phyloP scores from a whole-genome alignment of 2,797 vertebrate species.

The Pipistrellus kuhlii region DNA sequence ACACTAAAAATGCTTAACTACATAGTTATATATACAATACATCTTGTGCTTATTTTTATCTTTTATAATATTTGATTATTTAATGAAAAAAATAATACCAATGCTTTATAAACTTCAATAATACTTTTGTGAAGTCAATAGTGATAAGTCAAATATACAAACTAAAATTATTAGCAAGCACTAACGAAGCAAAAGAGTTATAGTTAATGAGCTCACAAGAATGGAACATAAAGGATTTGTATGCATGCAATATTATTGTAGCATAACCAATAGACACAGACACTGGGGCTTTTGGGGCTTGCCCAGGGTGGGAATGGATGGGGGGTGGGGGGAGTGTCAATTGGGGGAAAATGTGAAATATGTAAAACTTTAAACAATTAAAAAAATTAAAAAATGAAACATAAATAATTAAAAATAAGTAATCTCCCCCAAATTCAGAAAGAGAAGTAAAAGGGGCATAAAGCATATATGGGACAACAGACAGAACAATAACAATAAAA shows the following conservation, averaged over 20 bases:
- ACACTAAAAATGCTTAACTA: neutral
- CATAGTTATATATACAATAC: neutral
- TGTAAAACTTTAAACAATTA: no score
- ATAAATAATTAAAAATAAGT: slow-evolving; percentile 35
- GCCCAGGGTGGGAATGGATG: no score
- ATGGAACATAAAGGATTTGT: neutral
- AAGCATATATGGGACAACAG: neutral
- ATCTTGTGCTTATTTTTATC: neutral
- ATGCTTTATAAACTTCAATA: neutral
- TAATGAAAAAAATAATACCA: neutral
- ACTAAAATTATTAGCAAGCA: neutral
- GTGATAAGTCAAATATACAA: neutral
- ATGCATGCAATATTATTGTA: no score
- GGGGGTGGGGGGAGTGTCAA: no score
- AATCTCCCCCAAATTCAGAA: neutral
- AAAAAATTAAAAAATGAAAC: neutral
- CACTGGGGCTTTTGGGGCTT: no score
- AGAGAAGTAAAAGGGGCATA: neutral
- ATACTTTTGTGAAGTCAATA: neutral
- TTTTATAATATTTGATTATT: neutral
- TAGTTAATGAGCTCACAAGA: neutral
- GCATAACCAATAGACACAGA: no score
- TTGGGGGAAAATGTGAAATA: no score
- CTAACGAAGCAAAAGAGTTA: neutral
- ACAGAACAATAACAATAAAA: neutral